Base-by-base conservation (phyloP, 2,113 vertebrate species). In the Pteruthius melanotis region DNA sequence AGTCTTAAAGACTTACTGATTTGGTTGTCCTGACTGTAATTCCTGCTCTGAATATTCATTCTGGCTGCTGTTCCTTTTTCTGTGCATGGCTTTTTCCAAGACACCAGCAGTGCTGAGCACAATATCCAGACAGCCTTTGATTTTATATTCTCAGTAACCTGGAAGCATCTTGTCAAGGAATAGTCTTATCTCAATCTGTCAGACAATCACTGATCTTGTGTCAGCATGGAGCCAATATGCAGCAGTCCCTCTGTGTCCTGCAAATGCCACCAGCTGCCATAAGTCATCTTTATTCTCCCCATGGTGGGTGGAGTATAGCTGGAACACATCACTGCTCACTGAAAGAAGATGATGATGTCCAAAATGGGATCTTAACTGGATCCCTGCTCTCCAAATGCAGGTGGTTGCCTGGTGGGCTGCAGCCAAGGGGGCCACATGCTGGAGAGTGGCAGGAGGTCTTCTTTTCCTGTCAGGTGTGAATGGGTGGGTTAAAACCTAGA, bases 281-380 rank as follows among this genome's bases (percentile, higher is more conserved):
- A 82, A 71, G 63, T 30, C 22, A 31, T 14, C 59, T 90, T 74
- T 50, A 30, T 27, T 57, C 37, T 61, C 45, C 23, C 26, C 0
- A 0, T 9, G 47, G 54, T 0, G 1, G 64, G 28, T 6, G 13
- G 2, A 0, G 19, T 31, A 56, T 14, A 40, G 40, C 31, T 83
- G 66, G 69, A 79, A 52, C 3, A 0, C 13, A 26, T 13, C n/a
- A 18, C 23, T 80, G 63, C 47, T 78, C 60, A 14, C 39, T 54
- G 69, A 61, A 70, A 61, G 59, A 22, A 57, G 66, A 28, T 17
- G 47, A 31, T 15, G 9, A 16, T 13, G 7, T 50, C 57, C 37
- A 39, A 27, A 53, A 75, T 24, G 5, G 5, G 11, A 37, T 78
- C 44, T 28, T 24, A 5, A 24, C 21, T 56, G 56, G 40, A 83